Base-by-base conservation (phyloP, 1,140 invertebrate species). In the Lepidotrigona ventralis region DNA sequence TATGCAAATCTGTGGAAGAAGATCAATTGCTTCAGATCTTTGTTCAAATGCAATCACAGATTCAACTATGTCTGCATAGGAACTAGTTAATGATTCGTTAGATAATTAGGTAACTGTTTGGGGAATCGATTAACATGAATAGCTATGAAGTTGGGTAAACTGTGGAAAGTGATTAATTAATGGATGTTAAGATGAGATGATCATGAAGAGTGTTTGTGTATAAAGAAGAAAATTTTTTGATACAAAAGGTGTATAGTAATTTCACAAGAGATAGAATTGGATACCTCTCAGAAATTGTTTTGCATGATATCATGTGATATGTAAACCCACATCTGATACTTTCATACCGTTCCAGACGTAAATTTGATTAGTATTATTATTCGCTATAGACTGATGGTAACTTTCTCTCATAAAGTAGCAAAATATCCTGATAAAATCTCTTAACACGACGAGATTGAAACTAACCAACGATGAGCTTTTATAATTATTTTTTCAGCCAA, bases 301-400 rank as follows among this genome's bases (percentile, higher is more conserved):
- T 39, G 66, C 66, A 33, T 68, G 66, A 39, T 39, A 69, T 12
- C 33, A 39, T 23, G 66, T 39, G 19, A 69, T 14, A 23, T 2
- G 21, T 39, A 23, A 69, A 39, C 11, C 39, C 33, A 69, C 11
- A 29, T 19, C 17, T 33, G 26, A 8, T 33, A 66, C 33, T 39
- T 69, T 33, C 66, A 69, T 69, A 39, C 11, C 33, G 66, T 69
- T 39, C 33, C 66, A 69, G 4, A 69, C 39, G 39, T 69, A 69
- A 69, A 69, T 69, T 69, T 39, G 39, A 69, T 69, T 68, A 68
- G 21, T 68, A 68, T 68, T 69, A 23, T 14, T 69, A 23, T 6
- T 19, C 19, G 9, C 9, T 39, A 46, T 46, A 12, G 29, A 39
- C 11, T 8, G 39, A 39, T 69, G 33, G 19, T 33, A 39, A 11